These are phyloP conservation scores for Lasioglossum marginatum DNA, from an alignment of 2,888 invertebrate species.

Conservation along the genomic window DNA sequence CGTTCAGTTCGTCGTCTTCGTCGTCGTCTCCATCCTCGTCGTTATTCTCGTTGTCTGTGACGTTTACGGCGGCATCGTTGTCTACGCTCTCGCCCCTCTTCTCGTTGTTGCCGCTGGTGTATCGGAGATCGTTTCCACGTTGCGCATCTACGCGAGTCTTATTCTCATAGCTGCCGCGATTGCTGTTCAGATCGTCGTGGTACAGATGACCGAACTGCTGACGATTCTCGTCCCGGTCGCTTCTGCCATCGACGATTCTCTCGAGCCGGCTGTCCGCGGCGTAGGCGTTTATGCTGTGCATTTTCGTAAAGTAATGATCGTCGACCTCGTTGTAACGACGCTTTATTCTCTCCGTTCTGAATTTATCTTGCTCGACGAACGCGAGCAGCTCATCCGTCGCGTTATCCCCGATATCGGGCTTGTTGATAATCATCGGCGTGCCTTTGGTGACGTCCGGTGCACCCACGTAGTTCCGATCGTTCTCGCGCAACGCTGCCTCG, in stretches of 20 bases:
- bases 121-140: neutral
- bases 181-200: slow-evolving; percentile 92
- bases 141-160: slow-evolving; percentile 88
- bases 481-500: slow-evolving; percentile 86
- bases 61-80: slow-evolving; percentile 86
- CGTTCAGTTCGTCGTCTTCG: slow-evolving; percentile 96
- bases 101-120: slow-evolving; percentile 83
- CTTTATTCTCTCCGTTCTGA: slow-evolving; percentile 92
- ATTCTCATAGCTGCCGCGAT: slow-evolving; percentile 91
- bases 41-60: slow-evolving; percentile 39
- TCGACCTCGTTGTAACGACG: slow-evolving; percentile 87
- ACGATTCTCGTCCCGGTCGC: slow-evolving; percentile 38
- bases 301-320: slow-evolving; percentile 19
- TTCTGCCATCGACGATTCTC: slow-evolving; percentile 9
- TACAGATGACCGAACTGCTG: slow-evolving; percentile 84
- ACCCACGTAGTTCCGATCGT: slow-evolving; percentile 77
- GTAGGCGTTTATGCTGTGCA: slow-evolving; percentile 20
- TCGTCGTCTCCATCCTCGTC: slow-evolving; percentile 86
- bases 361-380: slow-evolving; percentile 94
- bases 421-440: slow-evolving; percentile 86
- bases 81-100: slow-evolving; percentile 89
- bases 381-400: slow-evolving; percentile 90
- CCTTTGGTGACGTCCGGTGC: slow-evolving; percentile 93
- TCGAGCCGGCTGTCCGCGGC: neutral
- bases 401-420: slow-evolving; percentile 75